Percentiles rank a stretch among this genome's conserved stretches.
Evolutionary conservation across 2,797 vertebrate species (phyloP).

Genomic region (Apogon hyalosoma): DNA sequence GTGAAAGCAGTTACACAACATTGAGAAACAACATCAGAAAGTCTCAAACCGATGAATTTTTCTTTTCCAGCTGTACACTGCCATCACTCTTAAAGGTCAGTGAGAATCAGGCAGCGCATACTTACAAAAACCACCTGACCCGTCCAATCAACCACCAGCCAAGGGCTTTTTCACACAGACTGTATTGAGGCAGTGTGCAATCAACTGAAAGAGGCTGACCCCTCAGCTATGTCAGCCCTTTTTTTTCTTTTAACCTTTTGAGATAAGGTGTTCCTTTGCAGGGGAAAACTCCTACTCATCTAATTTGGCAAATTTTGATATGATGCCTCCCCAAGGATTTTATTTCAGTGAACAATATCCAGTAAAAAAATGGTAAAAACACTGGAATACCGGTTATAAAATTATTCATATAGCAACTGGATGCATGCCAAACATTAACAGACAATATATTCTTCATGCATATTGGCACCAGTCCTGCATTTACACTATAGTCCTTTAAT

Average conservation of each 20-base stretch:
- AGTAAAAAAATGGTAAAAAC: not conserved
- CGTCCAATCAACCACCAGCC: conserved; percentile 74
- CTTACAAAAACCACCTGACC: conserved; percentile 75
- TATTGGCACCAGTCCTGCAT: no score
- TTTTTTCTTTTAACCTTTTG: conserved; percentile 64
- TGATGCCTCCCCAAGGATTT: conserved; percentile 12
- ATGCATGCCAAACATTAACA: no score
- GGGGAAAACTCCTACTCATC: conserved; percentile 27
- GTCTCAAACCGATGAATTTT: conserved; percentile 38
- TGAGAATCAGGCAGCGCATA: conserved; percentile 71
- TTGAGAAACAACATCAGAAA: conserved; percentile 35
- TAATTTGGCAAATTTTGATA: conserved; percentile 30
- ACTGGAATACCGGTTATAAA: no score
- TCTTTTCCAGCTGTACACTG: conserved; percentile 25
- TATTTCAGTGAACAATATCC: not conserved
- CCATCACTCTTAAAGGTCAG: conserved; percentile 77
- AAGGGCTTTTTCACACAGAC: conserved; percentile 59
- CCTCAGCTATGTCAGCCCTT: conserved; percentile 62
- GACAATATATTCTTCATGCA: no score
- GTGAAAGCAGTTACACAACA: conserved; percentile 19
- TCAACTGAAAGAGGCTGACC: conserved; percentile 71
- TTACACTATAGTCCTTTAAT: no score
- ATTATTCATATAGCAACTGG: no score
- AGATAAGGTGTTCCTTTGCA: conserved; percentile 33
- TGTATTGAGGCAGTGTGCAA: conserved; percentile 66